Percentiles rank a stretch among this genome's conserved stretches.
phyloP scores from a whole-genome alignment of 2,888 invertebrate genomes.

The Amphipoea oculea region DNA sequence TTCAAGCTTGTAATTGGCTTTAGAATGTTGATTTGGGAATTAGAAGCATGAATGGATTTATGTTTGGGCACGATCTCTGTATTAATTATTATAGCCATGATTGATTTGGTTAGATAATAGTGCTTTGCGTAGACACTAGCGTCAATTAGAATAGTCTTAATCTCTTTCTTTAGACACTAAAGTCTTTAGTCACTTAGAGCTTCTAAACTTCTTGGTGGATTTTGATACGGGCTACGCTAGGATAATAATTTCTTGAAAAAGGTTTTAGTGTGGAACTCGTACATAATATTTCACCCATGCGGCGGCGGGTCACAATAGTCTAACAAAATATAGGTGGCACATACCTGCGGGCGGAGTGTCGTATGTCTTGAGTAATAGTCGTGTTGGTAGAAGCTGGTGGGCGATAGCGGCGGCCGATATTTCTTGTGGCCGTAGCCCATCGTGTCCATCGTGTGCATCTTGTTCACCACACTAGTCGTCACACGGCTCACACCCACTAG shows the following conservation, averaged over 20 bases:
- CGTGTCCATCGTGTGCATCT: slow-evolving; percentile 91
- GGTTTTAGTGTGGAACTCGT: neutral
- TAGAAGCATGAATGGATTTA: slow-evolving; percentile 32
- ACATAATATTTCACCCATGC: slow-evolving; percentile 5
- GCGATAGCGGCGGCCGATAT: slow-evolving; percentile 91
- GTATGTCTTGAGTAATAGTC: slow-evolving; percentile 89
- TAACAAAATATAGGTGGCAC: slow-evolving; percentile 46
- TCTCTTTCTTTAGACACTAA: neutral
- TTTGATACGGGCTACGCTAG: neutral
- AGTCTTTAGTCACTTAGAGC: neutral
- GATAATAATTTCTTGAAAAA: neutral
- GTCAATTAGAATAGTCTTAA: neutral
- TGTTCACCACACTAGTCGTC: slow-evolving; percentile 69
- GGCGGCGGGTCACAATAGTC: neutral
- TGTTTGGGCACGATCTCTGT: slow-evolving; percentile 31
- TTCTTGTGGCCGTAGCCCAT: slow-evolving; percentile 92
- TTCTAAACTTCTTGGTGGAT: neutral
- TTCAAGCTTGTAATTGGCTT: slow-evolving; percentile 30
- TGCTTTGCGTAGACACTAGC: neutral
- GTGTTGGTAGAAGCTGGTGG: slow-evolving; percentile 91
- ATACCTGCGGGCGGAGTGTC: slow-evolving; percentile 88
- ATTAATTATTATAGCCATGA: slow-evolving; percentile 27
- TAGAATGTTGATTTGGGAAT: slow-evolving; percentile 46
- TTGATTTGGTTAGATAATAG: slow-evolving; percentile 25
- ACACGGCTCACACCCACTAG: slow-evolving; percentile 67